A percentile compares a stretch with the other conserved stretches of the same genome.
These are phyloP conservation scores for Philopedon plagiatum DNA, from an alignment of 2,888 invertebrate species.

Conservation along the genomic window DNA sequence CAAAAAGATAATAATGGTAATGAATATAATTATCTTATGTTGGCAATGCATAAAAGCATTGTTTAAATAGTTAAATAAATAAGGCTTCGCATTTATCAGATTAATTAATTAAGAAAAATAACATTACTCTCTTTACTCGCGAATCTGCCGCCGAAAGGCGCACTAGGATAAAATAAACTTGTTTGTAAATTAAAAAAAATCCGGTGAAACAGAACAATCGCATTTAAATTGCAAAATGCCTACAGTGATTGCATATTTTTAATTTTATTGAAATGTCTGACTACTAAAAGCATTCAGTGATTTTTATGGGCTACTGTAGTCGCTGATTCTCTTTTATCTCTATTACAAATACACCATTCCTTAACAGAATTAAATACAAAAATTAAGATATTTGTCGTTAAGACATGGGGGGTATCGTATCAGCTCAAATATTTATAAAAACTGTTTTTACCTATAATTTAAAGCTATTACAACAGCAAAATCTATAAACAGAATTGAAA, in stretches of 20 bases:
- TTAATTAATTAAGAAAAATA: slow-evolving; percentile 36
- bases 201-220: slow-evolving; percentile 46
- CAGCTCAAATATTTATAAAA: background rate
- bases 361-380: slow-evolving; percentile 1
- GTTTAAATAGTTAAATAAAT: slow-evolving; percentile 22
- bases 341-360: background rate
- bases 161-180: slow-evolving; percentile 44
- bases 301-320: slow-evolving; percentile 26
- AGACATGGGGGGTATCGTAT: background rate
- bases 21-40: slow-evolving; percentile 16
- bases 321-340: slow-evolving; percentile 9
- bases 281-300: slow-evolving; percentile 24
- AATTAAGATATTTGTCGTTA: slow-evolving; percentile 4
- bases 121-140: slow-evolving; percentile 30
- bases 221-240: slow-evolving; percentile 48
- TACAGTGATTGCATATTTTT: slow-evolving; percentile 36
- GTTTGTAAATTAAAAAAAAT: slow-evolving; percentile 29
- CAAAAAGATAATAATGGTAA: background rate
- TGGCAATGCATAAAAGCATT: slow-evolving; percentile 21
- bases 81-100: slow-evolving; percentile 25
- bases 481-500: too few species aligned
- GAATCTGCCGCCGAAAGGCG: slow-evolving; percentile 20
- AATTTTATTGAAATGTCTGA: slow-evolving; percentile 45
- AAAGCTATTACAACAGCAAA: too few species aligned
- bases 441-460: too few species aligned